Evolutionary conservation across 1,140 invertebrate genomes (phyloP).

Genomic region (Brachionus angularis): DNA sequence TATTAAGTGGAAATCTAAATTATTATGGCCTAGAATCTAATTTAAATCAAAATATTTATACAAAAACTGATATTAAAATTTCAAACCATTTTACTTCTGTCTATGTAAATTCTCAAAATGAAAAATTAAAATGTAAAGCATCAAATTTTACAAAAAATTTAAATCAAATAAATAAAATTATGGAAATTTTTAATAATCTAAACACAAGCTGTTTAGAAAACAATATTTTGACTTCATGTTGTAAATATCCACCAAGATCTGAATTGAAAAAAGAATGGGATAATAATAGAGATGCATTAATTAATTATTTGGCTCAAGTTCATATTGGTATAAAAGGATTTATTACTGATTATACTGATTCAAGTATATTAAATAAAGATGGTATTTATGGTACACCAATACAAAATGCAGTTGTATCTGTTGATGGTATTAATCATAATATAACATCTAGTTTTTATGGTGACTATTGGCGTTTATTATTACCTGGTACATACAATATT

Average conservation of each 20-base stretch:
- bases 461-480: conserved; percentile 85
- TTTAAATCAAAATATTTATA: no score
- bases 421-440: conserved; percentile 60
- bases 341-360: conserved; percentile 59
- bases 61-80: background rate
- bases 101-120: no score
- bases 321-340: conserved; percentile 81
- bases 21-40: conserved; percentile 84
- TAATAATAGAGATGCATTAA: conserved; percentile 15
- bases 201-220: no score
- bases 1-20: conserved; percentile 91
- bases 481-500: conserved; percentile 72
- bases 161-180: no score
- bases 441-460: conserved; percentile 61
- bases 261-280: conserved; percentile 36
- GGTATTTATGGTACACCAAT: conserved; percentile 56
- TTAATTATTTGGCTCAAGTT: conserved; percentile 62
- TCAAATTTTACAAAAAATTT: no score
- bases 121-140: no score
- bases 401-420: conserved; percentile 67
- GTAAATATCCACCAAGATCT: conserved; percentile 74
- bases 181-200: no score
- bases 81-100: background rate
- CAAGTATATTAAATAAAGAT: background rate
- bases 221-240: conserved; percentile 93